Conservation (phyloP, 2,888 invertebrate genomes). For the Dugesia japonica region DNA sequence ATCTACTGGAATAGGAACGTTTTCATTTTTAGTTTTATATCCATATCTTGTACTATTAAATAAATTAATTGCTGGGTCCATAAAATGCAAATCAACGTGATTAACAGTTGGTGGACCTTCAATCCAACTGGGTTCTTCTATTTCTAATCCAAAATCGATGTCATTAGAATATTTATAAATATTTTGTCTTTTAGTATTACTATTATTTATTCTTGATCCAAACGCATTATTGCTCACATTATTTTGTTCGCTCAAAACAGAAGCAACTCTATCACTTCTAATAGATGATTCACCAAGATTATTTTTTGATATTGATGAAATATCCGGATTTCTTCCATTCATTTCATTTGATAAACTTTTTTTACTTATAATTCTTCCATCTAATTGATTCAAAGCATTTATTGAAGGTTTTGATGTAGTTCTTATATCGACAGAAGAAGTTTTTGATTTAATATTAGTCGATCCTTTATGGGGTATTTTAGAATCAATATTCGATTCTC, state of each 20-base stretch:
- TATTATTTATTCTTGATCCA: background rate
- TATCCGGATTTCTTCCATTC: background rate
- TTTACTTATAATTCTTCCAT: background rate
- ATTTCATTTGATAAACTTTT: background rate
- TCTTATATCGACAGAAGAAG: background rate
- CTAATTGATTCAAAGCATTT: background rate
- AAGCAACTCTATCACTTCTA: background rate
- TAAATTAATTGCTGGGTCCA: background rate
- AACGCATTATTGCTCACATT: conserved; percentile 13
- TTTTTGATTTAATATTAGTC: background rate
- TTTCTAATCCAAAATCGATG: background rate
- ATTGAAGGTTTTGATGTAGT: background rate
- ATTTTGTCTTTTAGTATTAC: background rate
- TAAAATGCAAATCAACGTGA: background rate
- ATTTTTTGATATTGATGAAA: background rate
- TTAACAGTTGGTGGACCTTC: background rate
- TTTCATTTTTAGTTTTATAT: background rate
- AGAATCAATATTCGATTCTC: background rate
- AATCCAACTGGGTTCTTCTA: conserved; percentile 1
- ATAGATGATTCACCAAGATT: background rate
- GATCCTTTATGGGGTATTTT: background rate
- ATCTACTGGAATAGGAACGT: background rate
- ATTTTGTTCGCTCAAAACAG: background rate
- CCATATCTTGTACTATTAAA: background rate
- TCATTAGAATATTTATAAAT: background rate